Conservation (phyloP, 1,140 invertebrate genomes). For the Choristoneura fumiferana region DNA sequence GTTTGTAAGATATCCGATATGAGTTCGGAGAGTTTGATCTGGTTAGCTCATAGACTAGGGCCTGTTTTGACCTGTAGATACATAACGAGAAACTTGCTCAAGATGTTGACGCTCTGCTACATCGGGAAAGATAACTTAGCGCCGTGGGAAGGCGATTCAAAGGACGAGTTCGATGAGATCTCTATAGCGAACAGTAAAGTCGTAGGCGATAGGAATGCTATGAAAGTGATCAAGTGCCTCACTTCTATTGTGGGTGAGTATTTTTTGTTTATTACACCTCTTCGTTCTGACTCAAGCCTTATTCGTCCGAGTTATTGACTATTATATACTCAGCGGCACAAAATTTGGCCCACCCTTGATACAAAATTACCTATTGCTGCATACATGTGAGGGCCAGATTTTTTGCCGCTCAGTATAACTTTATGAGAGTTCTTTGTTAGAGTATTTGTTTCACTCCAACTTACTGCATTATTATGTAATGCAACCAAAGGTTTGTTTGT, state of each 20-base stretch:
- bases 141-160: constrained; percentile 55
- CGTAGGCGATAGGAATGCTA: constrained; percentile 89
- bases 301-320: no score
- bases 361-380: no score
- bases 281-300: background rate
- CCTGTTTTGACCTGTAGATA: constrained; percentile 95
- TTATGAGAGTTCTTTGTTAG: no score
- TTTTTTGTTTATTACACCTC: constrained; percentile 2
- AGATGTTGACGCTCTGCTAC: constrained; percentile 97
- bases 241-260: constrained; percentile 87
- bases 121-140: constrained; percentile 89
- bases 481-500: no score
- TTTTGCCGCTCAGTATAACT: no score
- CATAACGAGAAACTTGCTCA: constrained; percentile 93
- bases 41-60: constrained; percentile 95
- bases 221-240: constrained; percentile 92
- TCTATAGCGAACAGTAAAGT: constrained; percentile 81
- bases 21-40: constrained; percentile 93
- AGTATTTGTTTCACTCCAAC: no score
- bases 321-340: no score
- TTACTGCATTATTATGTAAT: no score
- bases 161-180: constrained; percentile 77
- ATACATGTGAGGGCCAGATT: no score
- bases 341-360: no score
- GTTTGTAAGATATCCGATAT: constrained; percentile 91